Conservation (phyloP, 2,113 vertebrate species). For the Eptesicus fuscus region DNA sequence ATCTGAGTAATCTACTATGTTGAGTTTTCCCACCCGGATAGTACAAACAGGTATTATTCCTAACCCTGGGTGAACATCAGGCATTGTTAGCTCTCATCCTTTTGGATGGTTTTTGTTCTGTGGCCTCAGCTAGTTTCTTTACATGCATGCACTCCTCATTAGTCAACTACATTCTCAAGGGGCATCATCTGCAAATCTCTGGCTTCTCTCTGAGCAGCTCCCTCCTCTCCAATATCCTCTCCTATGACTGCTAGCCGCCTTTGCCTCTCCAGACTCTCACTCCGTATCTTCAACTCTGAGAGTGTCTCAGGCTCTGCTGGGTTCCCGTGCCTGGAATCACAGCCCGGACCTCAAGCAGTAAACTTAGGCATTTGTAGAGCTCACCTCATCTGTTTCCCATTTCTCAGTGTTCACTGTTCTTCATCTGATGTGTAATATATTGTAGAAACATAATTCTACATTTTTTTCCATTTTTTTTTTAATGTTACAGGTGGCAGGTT, state of each 20-base stretch:
- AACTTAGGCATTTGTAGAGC: rapidly evolving
- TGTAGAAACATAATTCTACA: not conserved
- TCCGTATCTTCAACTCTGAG: not conserved
- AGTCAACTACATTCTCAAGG: not conserved
- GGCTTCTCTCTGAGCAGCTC: not conserved
- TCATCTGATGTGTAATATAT: not conserved
- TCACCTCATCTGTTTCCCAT: not conserved
- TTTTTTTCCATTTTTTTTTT: not conserved
- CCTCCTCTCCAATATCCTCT: not conserved
- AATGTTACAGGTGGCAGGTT: not conserved
- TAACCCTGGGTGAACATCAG: not conserved
- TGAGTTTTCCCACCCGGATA: not conserved
- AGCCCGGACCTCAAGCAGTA: not conserved
- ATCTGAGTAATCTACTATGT: not conserved
- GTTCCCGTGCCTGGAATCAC: not conserved
- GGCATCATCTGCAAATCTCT: not conserved
- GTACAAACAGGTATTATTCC: not conserved
- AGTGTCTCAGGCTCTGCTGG: no score
- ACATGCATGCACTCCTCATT: rapidly evolving
- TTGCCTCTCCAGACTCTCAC: not conserved
- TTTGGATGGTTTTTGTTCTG: not conserved
- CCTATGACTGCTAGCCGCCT: not conserved
- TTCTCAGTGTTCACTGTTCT: not conserved
- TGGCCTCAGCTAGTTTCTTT: not conserved
- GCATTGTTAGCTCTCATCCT: not conserved